A percentile compares a stretch with the other conserved stretches of the same genome.
Evolutionary conservation across 92 coral and sea anemone genomes (phyloP).

Genomic region (Umimayanthus chanpuru): DNA sequence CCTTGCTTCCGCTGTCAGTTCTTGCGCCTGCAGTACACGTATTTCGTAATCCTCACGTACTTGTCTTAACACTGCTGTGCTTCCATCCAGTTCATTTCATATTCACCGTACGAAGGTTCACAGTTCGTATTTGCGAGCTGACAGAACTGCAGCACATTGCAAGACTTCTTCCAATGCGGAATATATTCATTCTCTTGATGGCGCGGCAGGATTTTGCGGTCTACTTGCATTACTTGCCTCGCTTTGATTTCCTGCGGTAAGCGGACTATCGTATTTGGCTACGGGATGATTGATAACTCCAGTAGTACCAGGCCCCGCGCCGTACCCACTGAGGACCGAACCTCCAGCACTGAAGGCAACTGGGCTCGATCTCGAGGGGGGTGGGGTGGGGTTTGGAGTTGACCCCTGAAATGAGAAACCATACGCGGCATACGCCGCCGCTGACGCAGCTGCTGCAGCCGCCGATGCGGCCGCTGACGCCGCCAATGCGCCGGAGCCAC

Average conservation of each 20-base stretch:
- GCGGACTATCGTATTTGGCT: conserved; percentile 77
- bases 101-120: too few species aligned
- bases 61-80: too few species aligned
- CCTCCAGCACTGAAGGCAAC: conserved; percentile 94
- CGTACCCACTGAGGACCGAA: conserved; percentile 54
- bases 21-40: too few species aligned
- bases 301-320: conserved; percentile 53
- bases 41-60: too few species aligned
- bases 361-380: conserved; percentile 94
- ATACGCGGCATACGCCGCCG: conserved; percentile 97
- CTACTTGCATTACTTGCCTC: conserved; percentile 4
- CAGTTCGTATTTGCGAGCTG: too few species aligned
- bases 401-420: conserved; percentile 97
- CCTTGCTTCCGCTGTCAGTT: too few species aligned
- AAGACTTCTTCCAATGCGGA: not conserved
- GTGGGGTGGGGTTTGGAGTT: conserved; percentile 82
- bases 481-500: conserved; percentile 94
- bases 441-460: conserved; percentile 99
- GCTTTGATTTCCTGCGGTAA: conserved; percentile 39
- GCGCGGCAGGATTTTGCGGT: not conserved
- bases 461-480: conserved; percentile 99
- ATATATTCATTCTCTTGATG: conserved; percentile 8
- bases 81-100: too few species aligned
- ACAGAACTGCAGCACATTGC: not conserved
- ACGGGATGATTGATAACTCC: conserved; percentile 77